phyloP scores from a whole-genome alignment of 2,113 vertebrate genomes.

The Myrmecophaga tridactyla region DNA sequence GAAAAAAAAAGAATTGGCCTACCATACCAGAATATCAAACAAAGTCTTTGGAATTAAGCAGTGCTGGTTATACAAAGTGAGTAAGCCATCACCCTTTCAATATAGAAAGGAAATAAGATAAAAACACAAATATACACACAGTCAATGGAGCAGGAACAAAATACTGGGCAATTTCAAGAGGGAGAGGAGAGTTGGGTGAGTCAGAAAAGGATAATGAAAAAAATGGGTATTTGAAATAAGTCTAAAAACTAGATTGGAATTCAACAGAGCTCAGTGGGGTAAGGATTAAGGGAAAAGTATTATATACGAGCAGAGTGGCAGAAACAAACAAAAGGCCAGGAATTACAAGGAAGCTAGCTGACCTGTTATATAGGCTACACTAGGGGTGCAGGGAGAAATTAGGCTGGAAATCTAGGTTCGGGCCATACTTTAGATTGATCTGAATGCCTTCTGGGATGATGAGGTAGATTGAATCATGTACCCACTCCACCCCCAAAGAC shows the following conservation, averaged over 20 bases:
- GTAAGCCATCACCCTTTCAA: not conserved
- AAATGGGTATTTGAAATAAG: not conserved
- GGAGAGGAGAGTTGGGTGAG: not conserved
- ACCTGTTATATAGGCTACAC: fast-evolving
- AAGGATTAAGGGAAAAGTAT: not conserved
- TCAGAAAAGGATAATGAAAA: not conserved
- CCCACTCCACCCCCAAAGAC: no score
- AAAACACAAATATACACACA: not conserved
- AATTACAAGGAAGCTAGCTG: fast-evolving
- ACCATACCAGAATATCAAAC: not conserved
- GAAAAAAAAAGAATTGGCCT: not conserved
- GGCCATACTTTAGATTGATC: no score
- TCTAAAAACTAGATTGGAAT: not conserved
- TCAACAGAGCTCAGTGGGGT: not conserved
- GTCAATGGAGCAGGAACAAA: not conserved
- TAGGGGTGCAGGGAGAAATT: not conserved
- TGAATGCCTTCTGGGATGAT: not conserved
- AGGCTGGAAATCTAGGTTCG: not conserved
- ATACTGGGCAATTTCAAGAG: not conserved
- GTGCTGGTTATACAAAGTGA: not conserved
- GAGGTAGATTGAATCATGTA: no score
- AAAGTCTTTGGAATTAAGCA: not conserved
- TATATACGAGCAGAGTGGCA: not conserved
- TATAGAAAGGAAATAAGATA: not conserved
- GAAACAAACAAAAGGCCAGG: fast-evolving